Evolutionary conservation across 2,888 invertebrate genomes (phyloP).

Genomic region (Caenorhabditis sulstoni): DNA sequence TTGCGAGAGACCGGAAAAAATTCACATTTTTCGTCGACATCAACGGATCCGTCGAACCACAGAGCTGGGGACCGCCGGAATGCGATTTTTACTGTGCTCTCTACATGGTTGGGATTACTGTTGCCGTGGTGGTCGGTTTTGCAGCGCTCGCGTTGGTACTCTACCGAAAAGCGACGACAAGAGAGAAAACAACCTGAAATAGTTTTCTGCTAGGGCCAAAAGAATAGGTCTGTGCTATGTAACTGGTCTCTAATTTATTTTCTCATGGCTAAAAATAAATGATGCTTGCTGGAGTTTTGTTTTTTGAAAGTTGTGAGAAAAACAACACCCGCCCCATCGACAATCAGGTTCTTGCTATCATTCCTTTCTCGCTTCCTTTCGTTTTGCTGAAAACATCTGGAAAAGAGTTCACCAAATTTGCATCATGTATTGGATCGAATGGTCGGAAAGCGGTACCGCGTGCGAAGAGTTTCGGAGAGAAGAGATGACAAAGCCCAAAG

Average conservation of each 20-base stretch:
- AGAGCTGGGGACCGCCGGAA: conserved; percentile 62
- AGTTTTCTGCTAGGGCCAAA: conserved; percentile 4
- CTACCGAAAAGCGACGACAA: conserved; percentile 33
- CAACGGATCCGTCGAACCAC: conserved; percentile 32
- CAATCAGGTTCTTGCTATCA: conserved; percentile 12
- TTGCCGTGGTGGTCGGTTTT: conserved; percentile 31
- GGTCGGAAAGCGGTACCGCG: conserved; percentile 25
- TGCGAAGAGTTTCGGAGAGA: conserved; percentile 13
- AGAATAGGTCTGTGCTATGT: neutral
- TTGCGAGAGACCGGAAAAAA: conserved; percentile 39
- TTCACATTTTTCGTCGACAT: conserved; percentile 20
- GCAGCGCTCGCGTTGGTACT: conserved; percentile 30
- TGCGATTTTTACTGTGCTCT: conserved; percentile 58
- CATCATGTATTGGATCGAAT: conserved; percentile 51
- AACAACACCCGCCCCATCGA: neutral
- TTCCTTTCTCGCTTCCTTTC: neutral
- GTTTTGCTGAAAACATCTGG: conserved; percentile 20
- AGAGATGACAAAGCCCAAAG: conserved; percentile 57
- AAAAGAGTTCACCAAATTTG: conserved; percentile 7
- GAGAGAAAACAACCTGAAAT: conserved; percentile 31
- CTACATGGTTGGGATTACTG: conserved; percentile 25
- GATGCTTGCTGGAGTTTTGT: neutral
- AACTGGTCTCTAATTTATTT: conserved; percentile 32
- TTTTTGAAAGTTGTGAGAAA: conserved; percentile 1
- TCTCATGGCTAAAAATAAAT: conserved; percentile 22